Evolutionary conservation across 2,113 vertebrate genomes (phyloP), one percentile per base, ranked within the genome.

Genomic region (Psilopogon haemacephalus): DNA sequence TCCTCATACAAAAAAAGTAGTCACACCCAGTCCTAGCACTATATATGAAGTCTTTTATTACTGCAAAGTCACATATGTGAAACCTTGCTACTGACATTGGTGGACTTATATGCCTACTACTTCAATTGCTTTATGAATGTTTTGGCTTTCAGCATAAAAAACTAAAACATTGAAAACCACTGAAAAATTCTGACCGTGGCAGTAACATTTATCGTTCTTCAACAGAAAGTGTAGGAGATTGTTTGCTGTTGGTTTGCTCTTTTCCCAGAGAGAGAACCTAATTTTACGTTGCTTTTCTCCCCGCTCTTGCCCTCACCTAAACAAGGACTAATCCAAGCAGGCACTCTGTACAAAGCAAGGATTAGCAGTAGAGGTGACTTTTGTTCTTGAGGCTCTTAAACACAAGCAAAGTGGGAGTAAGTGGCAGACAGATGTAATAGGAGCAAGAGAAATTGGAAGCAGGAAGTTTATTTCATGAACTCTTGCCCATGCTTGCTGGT

Each of bases 41-140:
- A 35, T 93, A 44, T 94, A 74, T 78, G 88, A 95, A 97, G 87
- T 93, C 84, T 93, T 97, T 97, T 93, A 93, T 97, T 97, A 92
- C 70, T 92, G 40, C 93, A 35, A 58, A 97, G 71, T 96, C 96
- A 89, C 97, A 96, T 82, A 88, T 32, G 38, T 91, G 97, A 97
- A 97, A 85, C 94, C 95, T 96, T 96, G 89, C 91, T 82, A 7
- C 92, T 97, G 96, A 97, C 96, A 93, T 96, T 96, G 82, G 59
- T 97, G 96, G 95, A 96, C 97, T 97, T 96, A 73, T 12, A 93
- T 96, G 95, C 85, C 93, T 92, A 5, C 92, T 93, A 52, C 88
- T 93, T 93, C 95, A 86, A 75, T 91, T 95, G 89, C 94, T 97
- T 97, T 97, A 96, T 97, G 97, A 95, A 96, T 96, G 88, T 95